These are phyloP conservation scores for Choristoneura fumiferana DNA, from an alignment of 1,140 invertebrate species.

Conservation along the genomic window DNA sequence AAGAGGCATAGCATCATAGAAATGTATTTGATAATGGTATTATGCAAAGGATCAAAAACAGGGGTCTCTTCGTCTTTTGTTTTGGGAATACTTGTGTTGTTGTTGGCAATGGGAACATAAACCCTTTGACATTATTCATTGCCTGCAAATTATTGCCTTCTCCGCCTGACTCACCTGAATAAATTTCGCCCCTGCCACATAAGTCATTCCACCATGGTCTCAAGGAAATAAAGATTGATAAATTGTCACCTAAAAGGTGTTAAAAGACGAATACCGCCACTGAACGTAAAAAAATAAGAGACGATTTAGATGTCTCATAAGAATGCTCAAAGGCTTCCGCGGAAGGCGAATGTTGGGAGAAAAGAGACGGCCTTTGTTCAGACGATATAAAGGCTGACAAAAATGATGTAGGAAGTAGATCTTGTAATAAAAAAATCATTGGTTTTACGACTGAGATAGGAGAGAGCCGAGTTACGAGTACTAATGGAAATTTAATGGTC, in stretches of 20 bases:
- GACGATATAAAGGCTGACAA: constrained; percentile 11
- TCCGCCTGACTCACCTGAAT: constrained; percentile 28
- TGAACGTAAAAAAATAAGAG: constrained; percentile 9
- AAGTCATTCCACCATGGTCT: background rate
- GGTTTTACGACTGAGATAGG: constrained; percentile 2
- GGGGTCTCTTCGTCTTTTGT: too few relatives aligned
- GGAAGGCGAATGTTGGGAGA: background rate
- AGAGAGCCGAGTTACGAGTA: background rate
- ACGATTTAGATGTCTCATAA: background rate
- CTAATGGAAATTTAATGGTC: constrained; percentile 9
- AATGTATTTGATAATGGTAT: too few relatives aligned
- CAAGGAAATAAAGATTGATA: constrained; percentile 10
- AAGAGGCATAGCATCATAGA: too few relatives aligned
- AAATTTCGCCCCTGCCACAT: constrained; percentile 25
- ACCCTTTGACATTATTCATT: constrained; percentile 35
- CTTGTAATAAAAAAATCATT: background rate
- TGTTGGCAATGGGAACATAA: background rate
- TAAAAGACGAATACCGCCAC: background rate
- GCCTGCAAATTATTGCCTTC: constrained; percentile 27
- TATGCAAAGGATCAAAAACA: too few relatives aligned
- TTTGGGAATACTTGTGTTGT: too few relatives aligned
- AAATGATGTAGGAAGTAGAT: constrained; percentile 12
- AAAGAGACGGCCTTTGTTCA: constrained; percentile 10
- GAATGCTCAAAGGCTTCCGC: constrained; percentile 11
- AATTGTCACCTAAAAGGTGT: constrained; percentile 10